Evolutionary conservation across 1,140 invertebrate species (phyloP).

Genomic region (Triops cancriformis): DNA sequence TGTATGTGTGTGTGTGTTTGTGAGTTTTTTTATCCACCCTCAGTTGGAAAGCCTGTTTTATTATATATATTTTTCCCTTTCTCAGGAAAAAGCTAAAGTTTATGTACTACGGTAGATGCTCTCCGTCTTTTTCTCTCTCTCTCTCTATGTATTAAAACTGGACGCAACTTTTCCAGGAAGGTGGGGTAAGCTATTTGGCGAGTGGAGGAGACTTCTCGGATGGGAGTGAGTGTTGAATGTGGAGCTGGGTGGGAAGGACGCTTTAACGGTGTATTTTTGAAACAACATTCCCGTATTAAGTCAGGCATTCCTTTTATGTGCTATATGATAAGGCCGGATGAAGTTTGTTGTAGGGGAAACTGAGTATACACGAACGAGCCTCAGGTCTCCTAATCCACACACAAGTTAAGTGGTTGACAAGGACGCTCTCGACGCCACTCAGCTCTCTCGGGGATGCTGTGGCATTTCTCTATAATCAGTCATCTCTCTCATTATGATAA

Average conservation of each 20-base stretch:
- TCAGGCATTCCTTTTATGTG: background rate
- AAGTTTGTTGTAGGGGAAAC: background rate
- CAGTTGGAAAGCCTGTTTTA: background rate
- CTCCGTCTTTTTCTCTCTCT: background rate
- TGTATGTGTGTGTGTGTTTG: background rate
- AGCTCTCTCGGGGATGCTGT: constrained; percentile 5
- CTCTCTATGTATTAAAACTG: background rate
- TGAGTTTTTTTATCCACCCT: too few species aligned
- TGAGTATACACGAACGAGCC: background rate
- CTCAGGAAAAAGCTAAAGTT: background rate
- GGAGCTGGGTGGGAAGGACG: too few species aligned
- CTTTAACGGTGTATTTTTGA: background rate
- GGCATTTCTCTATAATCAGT: background rate
- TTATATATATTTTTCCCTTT: background rate
- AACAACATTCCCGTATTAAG: background rate
- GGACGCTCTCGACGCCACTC: constrained; percentile 7
- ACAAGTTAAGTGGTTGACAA: background rate
- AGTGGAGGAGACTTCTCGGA: background rate
- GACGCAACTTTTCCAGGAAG: background rate
- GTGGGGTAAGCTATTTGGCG: background rate
- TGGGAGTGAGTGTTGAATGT: too few species aligned
- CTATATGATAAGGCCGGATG: background rate
- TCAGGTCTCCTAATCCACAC: constrained; percentile 4
- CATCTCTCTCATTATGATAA: constrained; percentile 1
- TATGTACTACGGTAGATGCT: background rate